Base-by-base conservation (phyloP, 2,888 invertebrate genomes). In the Orchesella flavescens region DNA sequence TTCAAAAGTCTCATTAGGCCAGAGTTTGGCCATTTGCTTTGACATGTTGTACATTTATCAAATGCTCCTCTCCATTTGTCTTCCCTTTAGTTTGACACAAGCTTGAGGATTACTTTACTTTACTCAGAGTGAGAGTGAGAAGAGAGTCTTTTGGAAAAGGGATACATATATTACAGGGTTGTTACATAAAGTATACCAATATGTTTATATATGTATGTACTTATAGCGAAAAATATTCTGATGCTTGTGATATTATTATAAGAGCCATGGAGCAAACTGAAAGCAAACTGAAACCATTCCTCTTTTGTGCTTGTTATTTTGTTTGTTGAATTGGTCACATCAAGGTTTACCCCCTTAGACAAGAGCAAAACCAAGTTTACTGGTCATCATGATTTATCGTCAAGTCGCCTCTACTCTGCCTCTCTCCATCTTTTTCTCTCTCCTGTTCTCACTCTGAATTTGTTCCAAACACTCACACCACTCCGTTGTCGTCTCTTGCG, bases 1-100 rank as follows among this genome's bases (percentile, higher is more conserved):
- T 86, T 84, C 82, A 84, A 85, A 86, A 87, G 86, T 86, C 86
- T 87, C 87, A 87, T 87, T 87, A 87, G 86, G 84, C 74, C 75
- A 83, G 86, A 87, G 87, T 85, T 79, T 87, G 86, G 87, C 83
- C 86, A 87, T 87, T 87, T 86, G 85, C 84, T 85, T 77, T 86
- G 86, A 87, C 87, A 81, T 86, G 85, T 83, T 81, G 85, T 83
- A 86, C 87, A 88, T 88, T 88, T 86, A 88, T 88, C 88, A 87
- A 87, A 87, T 84, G 86, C 78, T 79, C 53, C 85, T 80, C 84
- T 85, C 87, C 87, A 88, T 88, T 88, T 87, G 88, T 88, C 88
- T 88, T 88, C 86, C 80, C 85, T 82, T 83, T 59, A 46, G 79
- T 80, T 84, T 79, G 84, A 80, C 84, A 84, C 82, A 71, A 66